Base-by-base conservation (phyloP, 2,113 vertebrate genomes). In the Hydrolagus affinis region DNA sequence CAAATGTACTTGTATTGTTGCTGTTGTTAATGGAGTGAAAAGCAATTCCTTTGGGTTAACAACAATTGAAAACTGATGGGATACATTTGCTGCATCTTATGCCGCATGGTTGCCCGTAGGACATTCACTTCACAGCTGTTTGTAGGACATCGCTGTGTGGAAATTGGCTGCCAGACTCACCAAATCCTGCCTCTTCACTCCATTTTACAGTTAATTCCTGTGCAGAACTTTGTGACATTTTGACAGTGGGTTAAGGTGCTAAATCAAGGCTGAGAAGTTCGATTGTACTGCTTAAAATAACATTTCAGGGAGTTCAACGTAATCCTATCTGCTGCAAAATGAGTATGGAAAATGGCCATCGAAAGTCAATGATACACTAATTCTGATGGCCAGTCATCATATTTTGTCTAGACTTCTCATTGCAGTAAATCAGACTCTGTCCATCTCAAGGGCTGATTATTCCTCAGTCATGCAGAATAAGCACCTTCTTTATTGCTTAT, bases 401-500 rank as follows among this genome's bases (percentile, higher is more conserved):
- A 57, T 11, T 80, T 11, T 80, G 23, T 25, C n/a, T 62, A 2
- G 59, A 25, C 12, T 80, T 8, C 59, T 80, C 28, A 62, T 62
- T 80, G 25, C 8, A 4, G 3, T 28, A 80, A 64, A 80, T 28
- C 76, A 80, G 62, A 25, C 62, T 23, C 17, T 28, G 76, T 80
- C 59, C 76, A 25, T 60, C 76, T 28, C 14, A 17, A 19, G 59
- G 10, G 57, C 76, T 62, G n/a, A 25, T 80, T 62, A 64, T 28
- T 80, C 57, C n/a, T 15, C 59, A 25, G 28, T 62, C 62, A 25
- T 80, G 76, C 76, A 80, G 12, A 64, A 64, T 80, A 62, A 80
- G 76, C 76, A 80, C n/a, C 76, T 64, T 80, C 28, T 25, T 15
- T 57, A 80, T 25, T 80, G 59, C n/a, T 80, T 62, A 64, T 80